Percentiles rank a stretch among this genome's conserved stretches.
These are phyloP conservation scores for Dipodomys spectabilis DNA, from an alignment of 2,113 vertebrate genomes.

Conservation along the genomic window DNA sequence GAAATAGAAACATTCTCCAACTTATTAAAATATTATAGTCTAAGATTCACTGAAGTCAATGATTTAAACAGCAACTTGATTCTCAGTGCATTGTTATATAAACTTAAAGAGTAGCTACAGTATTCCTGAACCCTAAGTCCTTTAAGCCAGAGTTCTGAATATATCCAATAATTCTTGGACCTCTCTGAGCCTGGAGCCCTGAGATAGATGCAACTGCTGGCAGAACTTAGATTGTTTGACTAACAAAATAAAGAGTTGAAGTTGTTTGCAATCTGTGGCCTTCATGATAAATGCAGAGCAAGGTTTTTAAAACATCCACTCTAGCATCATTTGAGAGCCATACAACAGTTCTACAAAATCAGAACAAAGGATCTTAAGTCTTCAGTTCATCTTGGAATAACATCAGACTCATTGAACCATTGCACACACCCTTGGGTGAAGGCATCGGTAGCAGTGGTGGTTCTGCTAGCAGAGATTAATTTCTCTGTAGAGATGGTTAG, in stretches of 20 bases:
- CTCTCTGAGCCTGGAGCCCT: neutral
- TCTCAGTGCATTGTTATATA: neutral
- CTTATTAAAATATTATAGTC: neutral
- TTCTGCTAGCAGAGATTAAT: neutral
- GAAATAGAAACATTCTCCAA: neutral
- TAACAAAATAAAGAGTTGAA: neutral
- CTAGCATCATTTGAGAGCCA: neutral
- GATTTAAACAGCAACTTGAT: neutral
- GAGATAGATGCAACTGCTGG: neutral
- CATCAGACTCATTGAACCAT: neutral
- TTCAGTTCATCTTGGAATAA: neutral
- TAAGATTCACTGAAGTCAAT: neutral
- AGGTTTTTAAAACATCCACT: neutral
- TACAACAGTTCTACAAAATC: neutral
- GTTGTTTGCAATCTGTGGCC: neutral
- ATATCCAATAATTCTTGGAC: neutral
- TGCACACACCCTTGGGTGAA: neutral
- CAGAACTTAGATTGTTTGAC: neutral
- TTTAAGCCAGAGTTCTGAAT: neutral
- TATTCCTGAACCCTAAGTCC: neutral
- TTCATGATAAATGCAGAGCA: neutral
- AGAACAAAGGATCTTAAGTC: neutral
- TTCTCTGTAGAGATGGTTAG: neutral
- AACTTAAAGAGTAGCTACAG: neutral
- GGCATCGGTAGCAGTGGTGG: neutral